Evolutionary conservation across 2,888 invertebrate species (phyloP), one percentile per base, ranked within the genome.

Genomic region (Acanthococcus lagerstroemiae): DNA sequence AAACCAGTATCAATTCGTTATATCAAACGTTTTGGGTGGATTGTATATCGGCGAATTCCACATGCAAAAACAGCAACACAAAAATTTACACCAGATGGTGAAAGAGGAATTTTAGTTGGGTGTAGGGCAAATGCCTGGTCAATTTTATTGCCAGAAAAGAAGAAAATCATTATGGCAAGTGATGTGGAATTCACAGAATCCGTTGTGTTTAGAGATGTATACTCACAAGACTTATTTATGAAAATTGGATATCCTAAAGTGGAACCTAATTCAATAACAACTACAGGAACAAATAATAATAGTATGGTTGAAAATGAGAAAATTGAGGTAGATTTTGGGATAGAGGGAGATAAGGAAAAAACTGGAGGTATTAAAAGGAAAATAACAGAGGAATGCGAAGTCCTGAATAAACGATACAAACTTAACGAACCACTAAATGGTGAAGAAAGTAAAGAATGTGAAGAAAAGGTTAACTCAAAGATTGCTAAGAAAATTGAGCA

Each of bases 161-260:
- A 22, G 24, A 54, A 54, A 54, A 54, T 54, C 17, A 15, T 22
- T 21, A 19, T 7, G 12, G 12, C 22, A 7, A 54, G 54, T 22
- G 15, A 54, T 54, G 54, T 54, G 4, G 15, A 12, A 19, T 54
- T 54, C 21, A 54, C 54, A 22, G 54, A 54, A 22, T 54, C 54
- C 3, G 22, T 54, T 54, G 54, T 54, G 6, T 54, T 54, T 21
- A 54, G 15, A 7, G 22, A 54, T 24, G 24, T 22, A 9, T 54
- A 54, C 22, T 5, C 4, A 7, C 3, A 12, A 15, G 15, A 54
- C 22, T 22, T 54, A 6, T 54, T 54, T 54, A 15, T 21, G 54
- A 24, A 19, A 54, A 54, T 21, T 22, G 54, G 54, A 7, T 54
- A 30, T n/a, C n/a, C n/a, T n/a, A n/a, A n/a, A n/a, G n/a, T n/a